Evolutionary conservation across 2,113 vertebrate species (phyloP).

Genomic region (Myotis davidii): DNA sequence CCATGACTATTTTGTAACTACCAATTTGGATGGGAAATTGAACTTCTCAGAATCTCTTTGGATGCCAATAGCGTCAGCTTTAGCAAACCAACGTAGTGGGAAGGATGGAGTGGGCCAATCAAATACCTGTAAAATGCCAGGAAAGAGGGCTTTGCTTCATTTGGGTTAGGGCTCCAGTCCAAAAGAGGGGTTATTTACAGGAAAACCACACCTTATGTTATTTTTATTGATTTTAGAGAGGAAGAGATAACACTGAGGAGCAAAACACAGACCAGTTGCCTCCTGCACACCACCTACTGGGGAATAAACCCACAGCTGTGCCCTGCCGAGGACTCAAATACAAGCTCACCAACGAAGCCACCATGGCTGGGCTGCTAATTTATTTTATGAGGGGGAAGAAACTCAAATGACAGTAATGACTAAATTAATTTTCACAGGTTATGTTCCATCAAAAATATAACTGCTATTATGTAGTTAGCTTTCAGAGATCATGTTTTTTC

Average conservation of each 20-base stretch:
- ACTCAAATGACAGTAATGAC: neutral
- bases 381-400: neutral
- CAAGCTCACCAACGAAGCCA: no score
- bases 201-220: constrained; percentile 18
- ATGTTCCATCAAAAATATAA: neutral
- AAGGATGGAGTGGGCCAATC: neutral
- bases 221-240: neutral
- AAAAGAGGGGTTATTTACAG: neutral
- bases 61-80: neutral
- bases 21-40: neutral
- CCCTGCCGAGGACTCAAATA: no score
- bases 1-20: no score
- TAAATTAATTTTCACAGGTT: neutral
- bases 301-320: no score
- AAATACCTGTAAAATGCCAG: neutral
- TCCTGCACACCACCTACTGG: no score
- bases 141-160: neutral
- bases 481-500: neutral
- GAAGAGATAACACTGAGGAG: no score
- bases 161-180: neutral
- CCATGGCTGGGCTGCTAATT: no score
- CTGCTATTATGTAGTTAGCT: neutral
- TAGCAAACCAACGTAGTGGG: neutral
- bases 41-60: neutral
- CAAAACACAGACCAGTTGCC: no score